A percentile compares a stretch with the other conserved stretches of the same genome.
Evolutionary conservation across 2,797 vertebrate genomes (phyloP).

Genomic region (Gallinago nigripennis): DNA sequence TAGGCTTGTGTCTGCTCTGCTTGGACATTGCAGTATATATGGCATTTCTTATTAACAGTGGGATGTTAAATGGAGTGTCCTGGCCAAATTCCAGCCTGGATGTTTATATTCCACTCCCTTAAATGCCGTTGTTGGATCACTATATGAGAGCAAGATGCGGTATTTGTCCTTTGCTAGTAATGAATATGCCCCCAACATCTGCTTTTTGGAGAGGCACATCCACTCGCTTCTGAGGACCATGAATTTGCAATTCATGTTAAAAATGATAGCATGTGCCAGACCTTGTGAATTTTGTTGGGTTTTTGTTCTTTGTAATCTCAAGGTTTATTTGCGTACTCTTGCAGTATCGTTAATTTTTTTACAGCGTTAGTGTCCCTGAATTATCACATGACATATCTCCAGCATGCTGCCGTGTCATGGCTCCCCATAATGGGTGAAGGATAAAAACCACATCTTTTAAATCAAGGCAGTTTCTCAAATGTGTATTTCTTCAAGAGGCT

Average conservation of each 20-base stretch:
- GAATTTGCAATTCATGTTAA: neutral
- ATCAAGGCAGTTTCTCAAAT: neutral
- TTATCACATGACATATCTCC: conserved; percentile 18
- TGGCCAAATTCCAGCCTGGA: conserved; percentile 7
- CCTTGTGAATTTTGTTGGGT: neutral
- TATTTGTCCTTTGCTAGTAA: neutral
- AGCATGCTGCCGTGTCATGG: neutral
- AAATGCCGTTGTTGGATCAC: neutral
- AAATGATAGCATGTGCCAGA: neutral
- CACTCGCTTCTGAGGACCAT: neutral
- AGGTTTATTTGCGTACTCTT: conserved; percentile 54
- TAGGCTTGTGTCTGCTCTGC: neutral
- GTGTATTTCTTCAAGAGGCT: neutral
- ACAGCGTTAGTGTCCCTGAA: neutral
- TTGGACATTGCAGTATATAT: neutral
- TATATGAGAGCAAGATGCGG: neutral
- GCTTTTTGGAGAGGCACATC: neutral
- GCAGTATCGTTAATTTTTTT: neutral
- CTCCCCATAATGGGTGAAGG: neutral
- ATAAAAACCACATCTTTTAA: neutral
- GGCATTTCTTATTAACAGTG: conserved; percentile 3
- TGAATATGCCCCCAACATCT: neutral
- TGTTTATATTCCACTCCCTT: conserved; percentile 34
- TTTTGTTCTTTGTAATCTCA: neutral
- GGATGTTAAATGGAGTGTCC: conserved; percentile 24